Evolutionary conservation across 53 echinoderm and acorn worm species (phyloP), one percentile per base, ranked within the genome.

Genomic region (Glandiceps talaboti): DNA sequence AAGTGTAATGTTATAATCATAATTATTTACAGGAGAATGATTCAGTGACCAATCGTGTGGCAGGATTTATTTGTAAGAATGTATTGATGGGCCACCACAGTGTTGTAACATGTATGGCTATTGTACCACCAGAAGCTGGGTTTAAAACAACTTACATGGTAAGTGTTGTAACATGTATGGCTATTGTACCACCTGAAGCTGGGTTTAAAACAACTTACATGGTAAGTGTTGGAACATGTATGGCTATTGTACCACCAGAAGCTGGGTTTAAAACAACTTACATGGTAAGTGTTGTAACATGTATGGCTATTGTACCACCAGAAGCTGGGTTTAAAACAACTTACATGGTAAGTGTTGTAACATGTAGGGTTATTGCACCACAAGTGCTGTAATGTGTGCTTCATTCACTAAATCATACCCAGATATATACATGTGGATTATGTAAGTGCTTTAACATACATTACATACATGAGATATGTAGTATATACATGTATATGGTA

Each of bases 11-110:
- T n/a, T n/a, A n/a, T n/a, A n/a, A n/a, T n/a, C n/a, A n/a, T n/a
- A n/a, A n/a, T n/a, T n/a, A 27, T 28, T 25, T 88, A n/a, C 64
- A 93, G 97, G 85, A 82, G 32, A 81, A 88, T 77, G 97, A 97
- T 84, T 97, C 97, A 1, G 97, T 97, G 25, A 97, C 97, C 32
- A 97, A 97, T 82, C 89, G 99, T 75, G 97, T 97, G 1, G 97
- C 92, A 30, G 97, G 93, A 30, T 99, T 99, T 76, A 86, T 93
- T n/a, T 93, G 99, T 74, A 93, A 99, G 88, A 93, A 93, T 64
- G 99, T 99, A 0, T 81, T 99, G 28, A 87, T 86, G 33, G 99
- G 89, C 14, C 99, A 99, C 83, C 87, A 84, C 1, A 91, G 91
- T 81, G 93, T 92, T 76, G 93, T 99, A 30, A 99, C 99, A 29